Base-by-base conservation (phyloP, 2,888 invertebrate species). In the Dasysyrphus tricinctus region DNA sequence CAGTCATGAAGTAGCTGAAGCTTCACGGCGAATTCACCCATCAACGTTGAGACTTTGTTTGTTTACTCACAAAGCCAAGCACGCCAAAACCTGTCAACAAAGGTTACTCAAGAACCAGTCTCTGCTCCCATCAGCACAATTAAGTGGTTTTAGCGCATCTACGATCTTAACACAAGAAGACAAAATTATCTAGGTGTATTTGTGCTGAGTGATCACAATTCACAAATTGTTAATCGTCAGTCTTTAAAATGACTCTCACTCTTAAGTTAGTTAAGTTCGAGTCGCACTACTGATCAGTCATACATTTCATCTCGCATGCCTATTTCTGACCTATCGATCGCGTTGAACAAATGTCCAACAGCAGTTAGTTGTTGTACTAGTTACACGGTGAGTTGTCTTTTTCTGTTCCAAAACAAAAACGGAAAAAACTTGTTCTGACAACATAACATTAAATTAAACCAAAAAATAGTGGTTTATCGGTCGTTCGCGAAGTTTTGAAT, bases 261-360 rank as follows among this genome's bases (percentile, higher is more conserved):
- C 77, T 85, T 70, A 81, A 81, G 63, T 70, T 78, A 85, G 77
- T 81, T 65, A 8, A 65, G 49, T 63, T 61, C 49, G 80, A 81
- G 56, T 42, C 70, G 73, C 63, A 37, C 42, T 63, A 37, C 61
- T 42, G 85, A 74, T 81, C 77, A 78, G 85, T 74, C 77, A 61
- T 3, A 74, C 42, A 34, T 63, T 77, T 69, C 77, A 54, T 24
- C 32, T n/a, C 3, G 42, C 42, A 47, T 49, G 19, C 11, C 49
- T 8, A 29, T 61, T 29, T 14, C 39, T 59, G 29, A 3, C 29
- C 5, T 14, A 39, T 51, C 19, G 16, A 39, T 39, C 39, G 24
- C 51, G n/a, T 11, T 69, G 6, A 65, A 24, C 51, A 39, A 69
- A 69, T 67, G 34, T 67, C 49, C 34, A 34, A 2, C 7, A 42